Percentiles rank a stretch among this genome's conserved stretches.
These are phyloP conservation scores for Hafferia zeledoni DNA, from an alignment of 2,797 vertebrate genomes.

Conservation along the genomic window DNA sequence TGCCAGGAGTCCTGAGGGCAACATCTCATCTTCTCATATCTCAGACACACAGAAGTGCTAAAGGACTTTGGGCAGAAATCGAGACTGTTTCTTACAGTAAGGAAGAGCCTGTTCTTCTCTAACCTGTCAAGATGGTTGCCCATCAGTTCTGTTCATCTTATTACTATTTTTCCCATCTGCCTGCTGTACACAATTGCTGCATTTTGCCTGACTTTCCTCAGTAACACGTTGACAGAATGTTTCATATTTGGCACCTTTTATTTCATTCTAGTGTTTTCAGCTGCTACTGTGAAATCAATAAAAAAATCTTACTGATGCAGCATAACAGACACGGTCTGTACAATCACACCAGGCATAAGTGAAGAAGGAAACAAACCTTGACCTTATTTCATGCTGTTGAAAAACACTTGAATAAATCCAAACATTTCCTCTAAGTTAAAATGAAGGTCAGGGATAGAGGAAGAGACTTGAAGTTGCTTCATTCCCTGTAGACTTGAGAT, in stretches of 20 bases:
- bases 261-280: background rate
- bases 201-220: background rate
- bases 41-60: background rate
- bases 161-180: background rate
- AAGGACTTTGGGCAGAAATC: background rate
- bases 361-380: background rate
- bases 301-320: background rate
- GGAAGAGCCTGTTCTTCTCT: background rate
- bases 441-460: background rate
- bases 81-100: background rate
- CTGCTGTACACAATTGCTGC: background rate
- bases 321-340: background rate
- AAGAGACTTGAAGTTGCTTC: background rate
- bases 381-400: background rate
- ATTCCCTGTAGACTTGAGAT: background rate
- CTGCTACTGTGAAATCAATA: background rate
- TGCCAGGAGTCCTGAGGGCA: background rate
- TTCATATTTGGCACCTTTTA: background rate
- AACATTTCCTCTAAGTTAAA: constrained; percentile 16
- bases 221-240: background rate
- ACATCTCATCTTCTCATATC: background rate
- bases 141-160: background rate
- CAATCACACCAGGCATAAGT: background rate
- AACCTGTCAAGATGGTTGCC: background rate
- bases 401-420: constrained; percentile 17